Conservation (phyloP, 2,797 vertebrate genomes). For the Coreius guichenoti region DNA sequence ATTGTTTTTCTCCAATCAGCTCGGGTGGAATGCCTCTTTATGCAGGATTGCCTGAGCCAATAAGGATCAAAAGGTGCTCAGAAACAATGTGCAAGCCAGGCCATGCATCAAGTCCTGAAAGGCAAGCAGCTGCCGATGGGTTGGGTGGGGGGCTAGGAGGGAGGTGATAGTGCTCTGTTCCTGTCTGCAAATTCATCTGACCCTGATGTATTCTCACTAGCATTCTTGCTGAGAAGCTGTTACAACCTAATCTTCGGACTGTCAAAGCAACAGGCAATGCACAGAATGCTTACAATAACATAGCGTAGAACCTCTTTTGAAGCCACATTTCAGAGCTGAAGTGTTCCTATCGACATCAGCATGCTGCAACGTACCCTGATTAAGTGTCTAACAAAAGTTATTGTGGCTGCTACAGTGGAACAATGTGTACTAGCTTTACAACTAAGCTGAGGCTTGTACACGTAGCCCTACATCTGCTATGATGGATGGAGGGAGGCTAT, state of each 20-base stretch:
- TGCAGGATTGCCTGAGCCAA: slow-evolving; percentile 66
- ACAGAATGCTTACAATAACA: background rate
- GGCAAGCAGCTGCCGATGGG: slow-evolving; percentile 66
- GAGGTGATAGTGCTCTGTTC: slow-evolving; percentile 47
- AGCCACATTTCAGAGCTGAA: background rate
- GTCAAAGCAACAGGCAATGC: slow-evolving; percentile 30
- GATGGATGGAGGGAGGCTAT: slow-evolving; percentile 58
- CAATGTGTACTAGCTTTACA: slow-evolving; percentile 21
- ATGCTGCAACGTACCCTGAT: background rate
- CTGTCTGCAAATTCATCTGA: slow-evolving; percentile 31
- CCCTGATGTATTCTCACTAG: slow-evolving; percentile 44
- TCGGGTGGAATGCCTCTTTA: slow-evolving; percentile 68
- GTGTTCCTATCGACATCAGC: background rate
- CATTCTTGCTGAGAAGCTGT: slow-evolving; percentile 33
- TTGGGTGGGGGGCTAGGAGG: slow-evolving; percentile 14
- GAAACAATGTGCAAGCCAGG: slow-evolving; percentile 71
- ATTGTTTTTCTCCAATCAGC: slow-evolving; percentile 70
- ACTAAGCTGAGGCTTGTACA: slow-evolving; percentile 37
- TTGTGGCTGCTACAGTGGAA: slow-evolving; percentile 30
- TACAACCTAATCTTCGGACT: slow-evolving; percentile 29
- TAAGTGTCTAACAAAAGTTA: slow-evolving; percentile 32
- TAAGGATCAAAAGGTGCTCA: slow-evolving; percentile 72
- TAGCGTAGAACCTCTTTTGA: slow-evolving; percentile 1
- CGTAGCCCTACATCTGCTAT: slow-evolving; percentile 53
- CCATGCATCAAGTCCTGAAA: slow-evolving; percentile 66